A percentile compares a stretch with the other conserved stretches of the same genome.
Evolutionary conservation across 2,888 invertebrate genomes (phyloP).

Genomic region (Cephalotes varians): DNA sequence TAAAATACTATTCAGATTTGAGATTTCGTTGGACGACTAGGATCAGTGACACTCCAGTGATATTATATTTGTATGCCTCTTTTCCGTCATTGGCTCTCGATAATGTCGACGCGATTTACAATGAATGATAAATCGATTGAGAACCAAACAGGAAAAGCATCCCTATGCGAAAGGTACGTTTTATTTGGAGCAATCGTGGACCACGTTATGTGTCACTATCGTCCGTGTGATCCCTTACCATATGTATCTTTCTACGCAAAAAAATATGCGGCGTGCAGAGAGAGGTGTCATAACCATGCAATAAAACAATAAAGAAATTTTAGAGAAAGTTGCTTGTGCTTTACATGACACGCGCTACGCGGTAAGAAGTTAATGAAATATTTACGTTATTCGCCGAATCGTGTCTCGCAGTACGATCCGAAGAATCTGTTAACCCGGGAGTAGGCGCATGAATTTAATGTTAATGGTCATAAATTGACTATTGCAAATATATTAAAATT

Average conservation of each 20-base stretch:
- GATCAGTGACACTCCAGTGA: conserved; percentile 38
- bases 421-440: conserved; percentile 53
- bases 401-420: conserved; percentile 40
- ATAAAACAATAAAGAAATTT: conserved; percentile 33
- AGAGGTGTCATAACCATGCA: conserved; percentile 19
- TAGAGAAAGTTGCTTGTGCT: conserved; percentile 33
- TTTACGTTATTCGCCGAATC: conserved; percentile 55
- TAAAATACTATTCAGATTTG: conserved; percentile 52
- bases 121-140: conserved; percentile 62
- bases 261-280: conserved; percentile 8
- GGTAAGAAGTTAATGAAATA: conserved; percentile 39
- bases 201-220: conserved; percentile 28
- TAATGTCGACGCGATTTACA: conserved; percentile 49
- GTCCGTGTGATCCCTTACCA: conserved; percentile 39
- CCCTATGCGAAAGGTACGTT: conserved; percentile 11
- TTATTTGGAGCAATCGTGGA: conserved; percentile 33
- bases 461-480: too few species aligned
- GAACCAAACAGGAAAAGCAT: conserved; percentile 16
- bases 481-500: too few species aligned
- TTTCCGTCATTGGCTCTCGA: background rate
- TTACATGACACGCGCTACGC: conserved; percentile 34
- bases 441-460: too few species aligned
- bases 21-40: conserved; percentile 57
- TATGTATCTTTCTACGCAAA: conserved; percentile 25
- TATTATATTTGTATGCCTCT: conserved; percentile 19